Base-by-base conservation (phyloP, 1,140 invertebrate species). In the Coelopa frigida region DNA sequence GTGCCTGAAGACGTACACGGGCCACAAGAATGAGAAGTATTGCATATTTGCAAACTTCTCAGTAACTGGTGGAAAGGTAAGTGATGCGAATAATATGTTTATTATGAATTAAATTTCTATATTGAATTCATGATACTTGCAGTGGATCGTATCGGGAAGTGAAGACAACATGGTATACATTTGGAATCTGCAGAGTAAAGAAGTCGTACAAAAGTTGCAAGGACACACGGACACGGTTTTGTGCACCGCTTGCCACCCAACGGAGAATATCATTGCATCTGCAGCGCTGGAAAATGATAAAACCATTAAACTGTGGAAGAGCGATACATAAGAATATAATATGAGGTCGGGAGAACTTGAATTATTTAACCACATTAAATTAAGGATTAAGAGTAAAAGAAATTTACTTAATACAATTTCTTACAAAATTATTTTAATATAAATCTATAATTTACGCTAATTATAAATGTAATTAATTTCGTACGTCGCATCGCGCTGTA, bases 1-100 rank as follows among this genome's bases (percentile, higher is more conserved):
- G 75, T 97, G 94, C 72, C 74, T 99, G 14, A 99, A 99, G 76
- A 96, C 92, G 0, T 99, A 99, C 57, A 89, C 85, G 1, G 95
- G 95, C 1, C 97, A 99, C 70, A 90, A 89, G 70, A 99, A 99
- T 75, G 94, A 98, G 73, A 99, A 99, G 71, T 99, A 98, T 73
- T 99, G 97, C 70, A 96, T 99, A 70, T 99, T 99, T 75, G 95
- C 97, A 18, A 99, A 99, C 73, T 99, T 99, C 71, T 99, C 95
- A 41, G 94, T 99, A 4, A 99, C 97, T 35, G 97, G 96, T 49
- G 96, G 95, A 70, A 99, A 98, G 81, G 91, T 92, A 71, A 70
- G 57, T 60, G 20, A 2, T 35, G 26, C 4, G 5, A 22, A 21
- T 31, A 32, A 4, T 21, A 22, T 43, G 17, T 29, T 21, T 5